phyloP scores from a whole-genome alignment of 1,140 invertebrate species.

The Linepithema humile region DNA sequence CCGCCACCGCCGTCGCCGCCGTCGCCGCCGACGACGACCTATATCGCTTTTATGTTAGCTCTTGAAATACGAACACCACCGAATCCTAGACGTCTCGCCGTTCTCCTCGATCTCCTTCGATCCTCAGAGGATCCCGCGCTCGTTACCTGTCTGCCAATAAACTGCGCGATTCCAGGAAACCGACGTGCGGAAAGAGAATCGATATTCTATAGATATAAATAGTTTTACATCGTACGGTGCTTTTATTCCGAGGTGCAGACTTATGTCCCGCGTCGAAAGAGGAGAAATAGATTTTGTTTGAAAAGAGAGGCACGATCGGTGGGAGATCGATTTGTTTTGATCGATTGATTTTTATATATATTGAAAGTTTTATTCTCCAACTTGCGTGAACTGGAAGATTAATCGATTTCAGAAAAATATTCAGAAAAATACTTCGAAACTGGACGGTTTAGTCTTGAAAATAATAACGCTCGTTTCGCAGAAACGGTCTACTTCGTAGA shows the following conservation, averaged over 20 bases:
- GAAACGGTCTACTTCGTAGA: constrained; percentile 34
- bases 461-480: constrained; percentile 40
- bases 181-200: not conserved
- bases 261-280: not conserved
- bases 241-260: not conserved
- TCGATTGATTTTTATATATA: not conserved
- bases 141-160: constrained; percentile 36
- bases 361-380: not conserved
- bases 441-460: not conserved
- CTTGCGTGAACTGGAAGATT: not conserved
- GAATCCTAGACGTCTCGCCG: constrained; percentile 27
- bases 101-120: constrained; percentile 30
- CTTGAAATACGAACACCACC: constrained; percentile 41
- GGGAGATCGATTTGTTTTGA: not conserved
- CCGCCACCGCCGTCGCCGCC: no score
- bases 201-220: not conserved
- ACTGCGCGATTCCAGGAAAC: constrained; percentile 14
- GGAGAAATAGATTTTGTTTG: not conserved
- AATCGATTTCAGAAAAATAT: not conserved
- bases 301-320: not conserved
- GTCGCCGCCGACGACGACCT: no score
- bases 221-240: no score
- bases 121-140: not conserved
- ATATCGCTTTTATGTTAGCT: constrained; percentile 50
- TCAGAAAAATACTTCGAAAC: not conserved